Base-by-base conservation (phyloP, 2,797 vertebrate genomes). In the Xiphophorus birchmanni region DNA sequence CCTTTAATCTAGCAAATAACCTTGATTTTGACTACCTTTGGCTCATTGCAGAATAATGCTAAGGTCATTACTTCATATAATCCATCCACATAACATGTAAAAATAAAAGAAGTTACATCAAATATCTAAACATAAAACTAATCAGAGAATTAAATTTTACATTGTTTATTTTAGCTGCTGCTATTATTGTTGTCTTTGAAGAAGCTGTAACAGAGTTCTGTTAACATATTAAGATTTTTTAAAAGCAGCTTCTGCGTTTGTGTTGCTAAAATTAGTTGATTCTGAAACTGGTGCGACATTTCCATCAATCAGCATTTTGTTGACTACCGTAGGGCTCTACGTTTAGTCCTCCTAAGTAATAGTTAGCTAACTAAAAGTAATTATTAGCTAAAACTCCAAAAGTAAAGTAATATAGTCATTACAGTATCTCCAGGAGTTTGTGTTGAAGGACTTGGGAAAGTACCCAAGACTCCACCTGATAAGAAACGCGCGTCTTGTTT, bases 401-500 rank as follows among this genome's bases (percentile, higher is more conserved):
- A 37, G 2, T 23, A 26, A 26, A 42, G 11, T 35, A 35, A 63
- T 35, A 35, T 2, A 2, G 32, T 35, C 32, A 29, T 35, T 42
- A 11, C 21, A 69, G 4, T 40, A 40, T 11, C 63, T 40, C 9
- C 35, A 67, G 26, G 21, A 4, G 18, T 67, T 40, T 71, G 40
- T 44, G 42, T 42, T 40, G 6, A 6, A 5, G 8, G 5, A 26
- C 40, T 40, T 56, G 18, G 10, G 10, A 50, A 63, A 63, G 32
- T 21, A 18, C 35, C 8, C 23, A 45, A 26, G 5, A 75, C 45
- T 35, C 37, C 2, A n/a, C 50, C 45, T 72, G 45, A 45, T 32
- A 40, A 12, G 5, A 52, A 63, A 76, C 72, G 32, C 29, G 7
- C 44, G 21, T 69, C 40, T 87, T 54, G 67, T 82, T 76, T 80